Evolutionary conservation across 2,113 vertebrate species (phyloP).

Genomic region (Chaetops frenatus): DNA sequence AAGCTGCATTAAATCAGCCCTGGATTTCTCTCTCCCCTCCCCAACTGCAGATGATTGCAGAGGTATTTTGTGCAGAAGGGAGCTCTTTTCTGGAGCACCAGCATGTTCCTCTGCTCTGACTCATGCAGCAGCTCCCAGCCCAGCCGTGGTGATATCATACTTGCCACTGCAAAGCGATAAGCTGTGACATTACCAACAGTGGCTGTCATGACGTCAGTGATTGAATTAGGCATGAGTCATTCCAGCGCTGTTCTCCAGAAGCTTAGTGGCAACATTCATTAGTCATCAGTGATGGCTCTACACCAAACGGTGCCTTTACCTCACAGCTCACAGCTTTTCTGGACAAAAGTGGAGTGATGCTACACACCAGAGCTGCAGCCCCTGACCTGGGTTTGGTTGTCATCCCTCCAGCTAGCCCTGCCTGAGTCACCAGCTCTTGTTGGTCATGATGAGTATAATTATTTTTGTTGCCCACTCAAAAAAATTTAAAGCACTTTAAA

Average conservation of each 20-base stretch:
- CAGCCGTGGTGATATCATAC: slow-evolving; percentile 31
- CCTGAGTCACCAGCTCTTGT: background rate
- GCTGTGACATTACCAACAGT: slow-evolving; percentile 42
- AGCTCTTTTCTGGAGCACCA: slow-evolving; percentile 31
- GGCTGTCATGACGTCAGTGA: slow-evolving; percentile 49
- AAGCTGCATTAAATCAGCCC: slow-evolving; percentile 3
- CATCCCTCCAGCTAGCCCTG: background rate
- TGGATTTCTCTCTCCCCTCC: background rate
- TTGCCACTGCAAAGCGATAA: slow-evolving; percentile 38
- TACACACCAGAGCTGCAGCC: background rate
- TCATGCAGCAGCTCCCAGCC: slow-evolving; percentile 18
- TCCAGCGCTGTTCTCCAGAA: slow-evolving; percentile 8
- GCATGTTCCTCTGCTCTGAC: background rate
- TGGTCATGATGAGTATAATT: background rate
- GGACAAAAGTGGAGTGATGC: background rate
- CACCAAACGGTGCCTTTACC: slow-evolving; percentile 8
- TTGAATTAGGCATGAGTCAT: slow-evolving; percentile 49
- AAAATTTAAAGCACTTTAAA: background rate
- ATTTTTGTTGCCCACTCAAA: background rate
- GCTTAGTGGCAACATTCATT: slow-evolving; percentile 22
- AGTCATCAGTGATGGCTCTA: slow-evolving; percentile 1
- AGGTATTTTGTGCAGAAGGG: slow-evolving; percentile 39
- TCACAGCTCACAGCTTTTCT: background rate
- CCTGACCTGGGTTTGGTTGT: background rate
- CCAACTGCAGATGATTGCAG: slow-evolving; percentile 27